Evolutionary conservation across 2,888 invertebrate species (phyloP), one percentile per base, ranked within the genome.

Genomic region (Aphodius sticticus): DNA sequence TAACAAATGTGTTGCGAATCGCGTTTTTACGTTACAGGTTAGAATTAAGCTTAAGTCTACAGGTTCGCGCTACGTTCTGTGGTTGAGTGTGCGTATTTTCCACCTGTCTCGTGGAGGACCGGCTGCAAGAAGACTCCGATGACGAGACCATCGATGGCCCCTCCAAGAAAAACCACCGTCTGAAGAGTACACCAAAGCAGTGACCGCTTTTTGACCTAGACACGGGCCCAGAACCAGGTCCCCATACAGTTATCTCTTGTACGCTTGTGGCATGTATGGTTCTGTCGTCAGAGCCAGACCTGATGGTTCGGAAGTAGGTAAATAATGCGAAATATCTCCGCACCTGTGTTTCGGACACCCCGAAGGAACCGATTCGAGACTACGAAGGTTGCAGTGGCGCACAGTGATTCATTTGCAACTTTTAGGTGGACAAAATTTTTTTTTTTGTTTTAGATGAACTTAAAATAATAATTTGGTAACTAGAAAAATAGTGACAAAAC

Each of bases 181-280:
- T 15, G 16, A 16, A 16, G 26, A 26, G 26, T 3, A 26, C 26
- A 16, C 69, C 76, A 53, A 35, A 36, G 15, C 36, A 75, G 82
- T 83, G 89, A 89, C 91, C 91, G 90, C 91, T 91, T 91, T 89
- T 89, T 91, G 91, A 91, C 91, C 91, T 91, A 91, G 91, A 91
- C 91, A 90, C 88, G 87, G 83, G 76, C 36, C 69, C 35, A 35
- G 74, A 74, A 36, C 37, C 74, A 74, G 74, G 74, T 74, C 86
- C 86, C 88, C 90, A 88, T 90, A 90, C 90, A 90, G 90, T 90
- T 90, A 90, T 89, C 70, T 77, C 74, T 77, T 76, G 69, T 35
- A 77, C 71, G 15, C 79, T 38, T 69, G 38, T 72, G 69, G 53
- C 72, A 26, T 38, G 74, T 74, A 74, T 74, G 74, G 74, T 16